These are phyloP conservation scores for Loris lydekkerianus DNA, from an alignment of 2,797 vertebrate genomes.

Conservation along the genomic window DNA sequence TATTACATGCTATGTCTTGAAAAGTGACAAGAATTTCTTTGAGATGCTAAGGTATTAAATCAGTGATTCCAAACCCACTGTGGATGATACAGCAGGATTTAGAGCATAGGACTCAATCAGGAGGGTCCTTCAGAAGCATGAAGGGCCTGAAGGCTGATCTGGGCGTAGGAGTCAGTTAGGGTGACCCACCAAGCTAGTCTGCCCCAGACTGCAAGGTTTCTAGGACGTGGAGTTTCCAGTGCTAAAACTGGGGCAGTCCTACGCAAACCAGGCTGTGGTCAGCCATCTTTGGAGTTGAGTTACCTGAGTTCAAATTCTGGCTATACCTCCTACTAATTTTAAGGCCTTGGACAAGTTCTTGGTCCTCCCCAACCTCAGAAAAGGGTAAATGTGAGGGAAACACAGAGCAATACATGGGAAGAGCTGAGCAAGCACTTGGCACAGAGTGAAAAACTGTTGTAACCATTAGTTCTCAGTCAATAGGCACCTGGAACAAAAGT, in stretches of 20 bases:
- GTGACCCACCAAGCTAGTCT: accelerated
- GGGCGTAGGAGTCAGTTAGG: background rate
- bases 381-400: background rate
- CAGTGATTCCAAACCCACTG: slow-evolving; percentile 10
- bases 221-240: accelerated
- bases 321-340: background rate
- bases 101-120: background rate
- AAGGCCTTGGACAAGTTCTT: background rate
- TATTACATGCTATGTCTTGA: slow-evolving; percentile 70
- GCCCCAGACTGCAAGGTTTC: background rate
- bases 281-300: too few species aligned
- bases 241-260: too few species aligned
- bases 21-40: slow-evolving; percentile 76
- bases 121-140: background rate
- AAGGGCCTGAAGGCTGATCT: accelerated
- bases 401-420: background rate
- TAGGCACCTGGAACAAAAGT: background rate
- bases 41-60: slow-evolving; percentile 55
- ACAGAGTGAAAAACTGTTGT: too few species aligned
- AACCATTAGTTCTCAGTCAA: background rate
- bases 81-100: background rate
- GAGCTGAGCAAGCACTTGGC: background rate
- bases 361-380: background rate
- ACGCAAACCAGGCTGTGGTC: background rate
- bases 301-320: background rate